Percentiles rank a stretch among this genome's conserved stretches.
These are phyloP conservation scores for Plectrocnemia conspersa DNA, from an alignment of 1,140 invertebrate genomes.

Conservation along the genomic window DNA sequence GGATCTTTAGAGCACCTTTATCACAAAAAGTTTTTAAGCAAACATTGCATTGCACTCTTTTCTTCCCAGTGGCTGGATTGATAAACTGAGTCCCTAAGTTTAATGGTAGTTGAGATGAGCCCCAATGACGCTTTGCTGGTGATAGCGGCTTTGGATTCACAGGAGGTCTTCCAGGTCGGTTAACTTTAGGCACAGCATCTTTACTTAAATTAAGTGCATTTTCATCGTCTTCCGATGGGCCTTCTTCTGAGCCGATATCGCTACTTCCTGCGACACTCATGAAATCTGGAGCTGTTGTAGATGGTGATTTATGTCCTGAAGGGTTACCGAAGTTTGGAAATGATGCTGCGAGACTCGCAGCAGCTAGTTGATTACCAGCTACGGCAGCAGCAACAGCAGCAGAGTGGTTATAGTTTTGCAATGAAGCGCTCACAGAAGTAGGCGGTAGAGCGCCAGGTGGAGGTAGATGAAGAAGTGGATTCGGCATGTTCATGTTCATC, in stretches of 20 bases:
- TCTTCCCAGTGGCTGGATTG: constrained; percentile 88
- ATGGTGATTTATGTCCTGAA: constrained; percentile 41
- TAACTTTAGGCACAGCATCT: constrained; percentile 47
- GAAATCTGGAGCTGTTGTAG: constrained; percentile 38
- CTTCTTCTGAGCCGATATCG: constrained; percentile 43
- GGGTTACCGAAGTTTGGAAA: constrained; percentile 35
- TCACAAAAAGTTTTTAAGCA: constrained; percentile 99
- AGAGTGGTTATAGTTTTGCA: constrained; percentile 51
- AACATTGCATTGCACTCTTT: constrained; percentile 96
- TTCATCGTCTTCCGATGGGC: constrained; percentile 61
- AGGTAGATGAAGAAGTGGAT: constrained; percentile 53
- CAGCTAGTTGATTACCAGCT: constrained; percentile 43
- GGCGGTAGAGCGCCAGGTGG: constrained; percentile 60
- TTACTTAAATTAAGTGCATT: constrained; percentile 69
- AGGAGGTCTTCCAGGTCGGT: constrained; percentile 46
- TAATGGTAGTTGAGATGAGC: constrained; percentile 70
- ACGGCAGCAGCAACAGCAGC: constrained; percentile 53
- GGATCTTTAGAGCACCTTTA: constrained; percentile 98
- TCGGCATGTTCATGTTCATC: constrained; percentile 56
- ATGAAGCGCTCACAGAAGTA: constrained; percentile 51
- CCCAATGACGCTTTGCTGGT: constrained; percentile 88
- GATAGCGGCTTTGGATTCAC: constrained; percentile 74
- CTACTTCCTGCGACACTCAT: constrained; percentile 44
- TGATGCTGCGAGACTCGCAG: constrained; percentile 42
- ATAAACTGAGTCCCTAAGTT: constrained; percentile 86